Percentiles rank a stretch among this genome's conserved stretches.
These are phyloP conservation scores for Phodopus roborovskii DNA, from an alignment of 2,113 vertebrate genomes.

Conservation along the genomic window DNA sequence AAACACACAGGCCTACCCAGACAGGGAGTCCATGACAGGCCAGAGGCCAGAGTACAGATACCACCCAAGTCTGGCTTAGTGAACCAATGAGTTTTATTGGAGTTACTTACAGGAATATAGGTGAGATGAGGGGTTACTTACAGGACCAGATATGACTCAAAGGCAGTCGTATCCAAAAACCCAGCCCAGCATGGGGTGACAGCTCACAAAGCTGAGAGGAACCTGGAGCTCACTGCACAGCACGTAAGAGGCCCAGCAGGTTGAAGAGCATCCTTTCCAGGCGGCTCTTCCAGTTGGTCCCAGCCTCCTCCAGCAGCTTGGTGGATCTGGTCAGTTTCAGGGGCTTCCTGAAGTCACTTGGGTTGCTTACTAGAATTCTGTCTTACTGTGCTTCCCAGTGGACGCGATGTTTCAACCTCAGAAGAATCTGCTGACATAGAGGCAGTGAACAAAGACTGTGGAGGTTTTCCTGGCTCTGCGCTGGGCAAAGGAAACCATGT, in stretches of 20 bases:
- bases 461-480: accelerated
- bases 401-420: background rate
- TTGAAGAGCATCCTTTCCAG: background rate
- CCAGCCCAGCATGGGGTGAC: background rate
- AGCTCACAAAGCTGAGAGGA: background rate
- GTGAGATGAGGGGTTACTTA: background rate
- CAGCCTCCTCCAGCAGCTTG: background rate
- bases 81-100: background rate
- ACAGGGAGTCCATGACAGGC: background rate
- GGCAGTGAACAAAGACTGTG: background rate
- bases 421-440: background rate
- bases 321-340: background rate
- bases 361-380: background rate
- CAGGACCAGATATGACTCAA: background rate
- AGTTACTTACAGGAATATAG: background rate
- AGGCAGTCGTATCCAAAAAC: background rate
- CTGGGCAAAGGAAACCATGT: accelerated
- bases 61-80: background rate
- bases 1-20: background rate
- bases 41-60: background rate
- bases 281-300: background rate
- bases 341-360: background rate
- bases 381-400: background rate
- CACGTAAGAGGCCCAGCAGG: background rate
- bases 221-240: background rate